Evolutionary conservation across 2,888 invertebrate species (phyloP), one percentile per base, ranked within the genome.

Genomic region (Philereme vetulata): DNA sequence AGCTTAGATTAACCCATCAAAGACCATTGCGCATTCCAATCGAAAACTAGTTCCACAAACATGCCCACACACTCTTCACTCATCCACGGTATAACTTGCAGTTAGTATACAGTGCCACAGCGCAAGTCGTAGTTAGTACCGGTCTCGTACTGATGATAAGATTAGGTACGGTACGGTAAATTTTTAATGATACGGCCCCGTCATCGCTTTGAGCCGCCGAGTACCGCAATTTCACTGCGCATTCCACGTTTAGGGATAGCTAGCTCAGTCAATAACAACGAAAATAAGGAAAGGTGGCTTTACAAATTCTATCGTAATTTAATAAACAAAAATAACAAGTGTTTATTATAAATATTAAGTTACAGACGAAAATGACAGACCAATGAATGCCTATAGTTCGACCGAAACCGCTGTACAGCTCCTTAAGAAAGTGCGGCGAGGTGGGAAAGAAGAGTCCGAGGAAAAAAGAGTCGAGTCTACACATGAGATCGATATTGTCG

Each of bases 191-290:
- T 85, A 82, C 81, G 80, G 81, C n/a, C 79, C 74, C 83, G 82
- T 84, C 88, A 84, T 84, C 80, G 82, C 86, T 88, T 87, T 86
- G 85, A 87, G 80, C 70, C 71, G 76, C 71, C 77, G 84, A 83
- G 82, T 79, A 81, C 82, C 76, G 86, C 86, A 86, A 84, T 87
- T 86, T 82, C 82, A 78, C 77, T 57, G 43, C 43, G 47, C 57
- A 36, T 4, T 51, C 36, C 46, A 36, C 33, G 50, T 51, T 47
- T 43, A 38, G 9, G 42, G 3, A 21, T 36, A 57, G 57, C 62
- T 62, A 54, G 61, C 8, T 54, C 53, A 57, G 38, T 57, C 34
- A 21, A 21, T 21, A 21, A 21, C 21, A 21, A 21, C 21, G 21
- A 21, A 21, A 36, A 9, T 32, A 21, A 8, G 33, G 46, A 46